Evolutionary conservation across 2,113 vertebrate genomes (phyloP), one percentile per base, ranked within the genome.

Genomic region (Elanoides forficatus): DNA sequence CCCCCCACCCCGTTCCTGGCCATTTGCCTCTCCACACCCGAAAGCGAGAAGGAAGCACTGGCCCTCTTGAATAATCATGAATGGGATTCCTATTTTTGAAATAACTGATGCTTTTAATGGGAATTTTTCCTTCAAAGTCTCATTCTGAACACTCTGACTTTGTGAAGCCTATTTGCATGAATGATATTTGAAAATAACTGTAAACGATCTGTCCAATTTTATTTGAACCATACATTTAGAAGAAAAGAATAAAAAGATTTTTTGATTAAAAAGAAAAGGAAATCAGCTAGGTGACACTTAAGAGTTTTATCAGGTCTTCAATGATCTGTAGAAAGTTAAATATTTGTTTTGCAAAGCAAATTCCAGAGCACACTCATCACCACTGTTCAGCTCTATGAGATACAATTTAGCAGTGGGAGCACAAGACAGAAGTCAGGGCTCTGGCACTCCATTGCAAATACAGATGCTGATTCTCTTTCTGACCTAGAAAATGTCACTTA

Each of bases 321-420:
- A 8, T 82, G 73, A 92, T 92, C 81, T 95, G 65, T 76, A 90
- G 84, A 88, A 97, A 95, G 86, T 94, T 90, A 68, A 72, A 63
- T 92, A 91, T 97, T 97, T 95, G 55, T 94, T 94, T 90, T 94
- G 30, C 73, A 79, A 94, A 93, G 94, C 76, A 90, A 97, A 98
- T 97, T 97, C 67, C 90, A 88, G n/a, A 94, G 87, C 34, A 62
- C 45, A 70, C 78, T 90, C 90, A 50, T 96, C 97, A 73, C 42
- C 68, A 65, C 60, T 81, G 38, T 60, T 89, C 42, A 89, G 87
- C 18, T 60, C 45, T 73, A 40, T 11, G 36, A 75, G 88, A 93
- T 70, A 86, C 1, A 3, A 48, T 40, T 82, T 70, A 89, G 48
- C 73, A 79, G 42, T 58, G 67, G 30, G 34, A 88, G 42, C 71